Conservation (phyloP, 2,797 vertebrate genomes). For the Trematomus bernacchii region DNA sequence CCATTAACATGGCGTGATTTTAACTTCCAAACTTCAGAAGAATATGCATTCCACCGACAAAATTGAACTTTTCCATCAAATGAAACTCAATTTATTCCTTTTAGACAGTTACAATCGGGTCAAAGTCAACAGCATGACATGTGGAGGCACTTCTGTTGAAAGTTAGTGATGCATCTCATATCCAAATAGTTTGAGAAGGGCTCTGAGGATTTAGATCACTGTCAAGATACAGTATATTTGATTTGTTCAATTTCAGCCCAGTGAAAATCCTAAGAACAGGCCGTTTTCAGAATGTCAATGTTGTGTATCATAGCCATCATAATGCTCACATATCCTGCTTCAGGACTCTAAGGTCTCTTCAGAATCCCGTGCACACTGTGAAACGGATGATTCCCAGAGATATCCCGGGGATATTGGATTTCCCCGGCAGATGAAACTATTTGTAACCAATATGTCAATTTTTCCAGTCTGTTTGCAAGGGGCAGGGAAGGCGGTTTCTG, state of each 20-base stretch:
- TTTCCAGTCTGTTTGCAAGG: slow-evolving; percentile 65
- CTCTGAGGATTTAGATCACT: slow-evolving; percentile 80
- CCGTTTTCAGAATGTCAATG: slow-evolving; percentile 77
- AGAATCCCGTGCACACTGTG: slow-evolving; percentile 68
- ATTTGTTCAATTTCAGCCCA: slow-evolving; percentile 80
- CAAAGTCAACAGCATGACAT: slow-evolving; percentile 72
- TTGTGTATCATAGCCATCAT: slow-evolving; percentile 75
- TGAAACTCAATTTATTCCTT: slow-evolving; percentile 61
- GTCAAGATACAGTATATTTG: slow-evolving; percentile 77
- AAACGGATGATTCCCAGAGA: slow-evolving; percentile 80
- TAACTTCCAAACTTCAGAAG: slow-evolving; percentile 43
- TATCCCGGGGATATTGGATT: slow-evolving; percentile 83
- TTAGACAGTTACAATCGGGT: slow-evolving; percentile 59
- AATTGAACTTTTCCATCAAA: slow-evolving; percentile 63
- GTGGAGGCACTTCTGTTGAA: slow-evolving; percentile 69
- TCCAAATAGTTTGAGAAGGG: slow-evolving; percentile 78
- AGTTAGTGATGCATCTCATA: slow-evolving; percentile 76
- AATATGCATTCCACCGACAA: slow-evolving; percentile 41
- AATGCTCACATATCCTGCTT: slow-evolving; percentile 77
- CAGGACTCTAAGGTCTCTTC: slow-evolving; percentile 77
- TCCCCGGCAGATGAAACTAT: slow-evolving; percentile 78
- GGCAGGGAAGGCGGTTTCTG: slow-evolving; percentile 46
- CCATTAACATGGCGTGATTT: slow-evolving; percentile 50
- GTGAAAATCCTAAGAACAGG: slow-evolving; percentile 74
- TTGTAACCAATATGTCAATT: slow-evolving; percentile 80